A percentile compares a stretch with the other conserved stretches of the same genome.
Evolutionary conservation across 1,140 invertebrate species (phyloP).

Genomic region (Cylas formicarius): DNA sequence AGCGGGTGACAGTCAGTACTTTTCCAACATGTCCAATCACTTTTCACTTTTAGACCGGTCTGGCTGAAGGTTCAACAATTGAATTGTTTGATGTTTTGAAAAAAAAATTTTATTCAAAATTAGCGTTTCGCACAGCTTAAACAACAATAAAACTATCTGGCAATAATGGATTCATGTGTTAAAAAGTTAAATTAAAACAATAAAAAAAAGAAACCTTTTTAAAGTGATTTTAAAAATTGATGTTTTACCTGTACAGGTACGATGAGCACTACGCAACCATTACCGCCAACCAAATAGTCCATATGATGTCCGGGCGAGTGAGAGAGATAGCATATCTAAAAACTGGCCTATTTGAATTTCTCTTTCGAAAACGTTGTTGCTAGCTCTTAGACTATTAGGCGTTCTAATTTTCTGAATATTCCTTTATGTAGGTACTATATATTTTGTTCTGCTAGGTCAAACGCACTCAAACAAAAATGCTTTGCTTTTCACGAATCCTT

Average conservation of each 20-base stretch:
- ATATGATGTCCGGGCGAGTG: conserved; percentile 13
- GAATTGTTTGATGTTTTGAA: conserved; percentile 11
- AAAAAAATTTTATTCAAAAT: conserved; percentile 13
- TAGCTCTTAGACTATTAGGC: no score
- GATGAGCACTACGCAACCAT: conserved; percentile 12
- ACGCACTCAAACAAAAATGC: no score
- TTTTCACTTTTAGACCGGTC: conserved; percentile 1
- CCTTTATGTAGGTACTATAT: no score
- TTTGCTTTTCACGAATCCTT: no score
- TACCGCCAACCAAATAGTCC: conserved; percentile 9
- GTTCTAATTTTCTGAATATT: no score
- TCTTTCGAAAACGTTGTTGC: no score
- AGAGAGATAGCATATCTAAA: conserved; percentile 16
- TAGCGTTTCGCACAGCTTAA: conserved; percentile 9
- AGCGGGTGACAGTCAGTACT: no score
- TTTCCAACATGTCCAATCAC: no score
- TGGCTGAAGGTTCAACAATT: conserved; percentile 9
- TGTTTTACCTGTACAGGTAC: conserved; percentile 16
- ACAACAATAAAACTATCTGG: conserved; percentile 12
- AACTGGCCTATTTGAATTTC: conserved; percentile 34
- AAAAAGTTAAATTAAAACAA: conserved; percentile 7
- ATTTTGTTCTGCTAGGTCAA: no score
- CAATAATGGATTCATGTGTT: conserved; percentile 8
- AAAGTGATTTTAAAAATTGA: no score
- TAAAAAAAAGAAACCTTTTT: no score